A percentile compares a stretch with the other conserved stretches of the same genome.
phyloP scores from a whole-genome alignment of 2,888 invertebrate species.

The Germaria angustata region DNA sequence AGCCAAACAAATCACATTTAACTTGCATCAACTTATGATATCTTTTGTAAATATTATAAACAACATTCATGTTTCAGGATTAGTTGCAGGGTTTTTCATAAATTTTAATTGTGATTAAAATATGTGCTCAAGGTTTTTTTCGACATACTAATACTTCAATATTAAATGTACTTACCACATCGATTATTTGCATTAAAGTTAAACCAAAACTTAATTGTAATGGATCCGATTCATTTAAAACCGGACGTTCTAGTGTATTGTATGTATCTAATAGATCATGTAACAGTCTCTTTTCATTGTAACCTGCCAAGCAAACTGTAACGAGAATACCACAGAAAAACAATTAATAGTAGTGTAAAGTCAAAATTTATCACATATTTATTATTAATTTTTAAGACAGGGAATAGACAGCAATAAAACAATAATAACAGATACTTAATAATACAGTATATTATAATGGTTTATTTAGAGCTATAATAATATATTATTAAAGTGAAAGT shows the following conservation, averaged over 20 bases:
- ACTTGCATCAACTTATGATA: not conserved
- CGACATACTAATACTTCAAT: not conserved
- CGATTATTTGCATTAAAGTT: conserved; percentile 98
- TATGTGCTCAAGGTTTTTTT: not conserved
- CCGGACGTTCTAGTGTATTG: conserved; percentile 96
- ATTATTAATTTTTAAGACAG: too few relatives aligned
- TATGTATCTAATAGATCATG: conserved; percentile 95
- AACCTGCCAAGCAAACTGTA: conserved; percentile 85
- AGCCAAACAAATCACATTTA: conserved; percentile 7
- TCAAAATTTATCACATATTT: too few relatives aligned
- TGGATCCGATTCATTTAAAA: conserved; percentile 97
- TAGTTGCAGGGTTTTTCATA: not conserved
- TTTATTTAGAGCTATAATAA: too few relatives aligned
- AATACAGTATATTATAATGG: too few relatives aligned
- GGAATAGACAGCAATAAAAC: too few relatives aligned
- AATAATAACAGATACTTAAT: too few relatives aligned
- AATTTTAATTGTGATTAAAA: not conserved
- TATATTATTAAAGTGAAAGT: too few relatives aligned
- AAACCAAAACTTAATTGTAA: conserved; percentile 97
- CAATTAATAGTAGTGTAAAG: not conserved
- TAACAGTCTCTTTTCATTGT: conserved; percentile 94
- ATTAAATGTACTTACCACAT: conserved; percentile 88
- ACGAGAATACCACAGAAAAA: conserved; percentile 63
- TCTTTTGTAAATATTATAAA: not conserved
- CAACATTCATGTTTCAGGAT: not conserved